A percentile compares a stretch with the other conserved stretches of the same genome.
These are phyloP conservation scores for Gymnodraco acuticeps DNA, from an alignment of 2,797 vertebrate species.

Conservation along the genomic window DNA sequence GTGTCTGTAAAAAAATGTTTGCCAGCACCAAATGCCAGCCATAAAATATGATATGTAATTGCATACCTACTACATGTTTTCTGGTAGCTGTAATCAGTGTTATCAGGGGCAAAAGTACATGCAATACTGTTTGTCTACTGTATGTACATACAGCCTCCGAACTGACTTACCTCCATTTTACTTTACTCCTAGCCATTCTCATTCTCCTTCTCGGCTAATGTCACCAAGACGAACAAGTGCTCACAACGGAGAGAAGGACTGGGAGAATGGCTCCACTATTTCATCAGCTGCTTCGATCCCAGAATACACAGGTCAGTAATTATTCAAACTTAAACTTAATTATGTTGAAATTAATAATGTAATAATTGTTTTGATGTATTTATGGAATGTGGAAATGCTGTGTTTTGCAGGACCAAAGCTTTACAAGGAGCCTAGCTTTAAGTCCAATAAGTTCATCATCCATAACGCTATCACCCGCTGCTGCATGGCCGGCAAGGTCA, in stretches of 20 bases:
- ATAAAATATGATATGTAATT: neutral
- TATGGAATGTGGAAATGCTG: slow-evolving; percentile 27
- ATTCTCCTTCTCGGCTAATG: slow-evolving; percentile 90
- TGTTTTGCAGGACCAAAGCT: slow-evolving; percentile 89
- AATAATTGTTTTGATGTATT: slow-evolving; percentile 16
- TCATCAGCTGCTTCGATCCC: slow-evolving; percentile 93
- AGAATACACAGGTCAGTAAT: slow-evolving; percentile 90
- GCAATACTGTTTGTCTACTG: no score
- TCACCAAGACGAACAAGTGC: slow-evolving; percentile 87
- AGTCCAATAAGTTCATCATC: slow-evolving; percentile 97
- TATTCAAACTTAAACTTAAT: neutral
- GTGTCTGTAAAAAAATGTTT: neutral
- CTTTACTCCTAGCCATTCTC: slow-evolving; percentile 83
- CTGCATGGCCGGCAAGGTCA: slow-evolving; percentile 95
- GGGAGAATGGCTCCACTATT: slow-evolving; percentile 92
- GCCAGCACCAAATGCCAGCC: neutral
- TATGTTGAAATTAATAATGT: neutral
- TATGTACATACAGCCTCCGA: slow-evolving; percentile 2
- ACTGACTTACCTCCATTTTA: neutral
- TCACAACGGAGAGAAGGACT: slow-evolving; percentile 91
- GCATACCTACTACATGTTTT: slow-evolving; percentile 3
- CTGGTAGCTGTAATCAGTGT: slow-evolving; percentile 8
- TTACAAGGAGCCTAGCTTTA: slow-evolving; percentile 96
- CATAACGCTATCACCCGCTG: slow-evolving; percentile 95
- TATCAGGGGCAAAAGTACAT: slow-evolving; percentile 27